Base-by-base conservation (phyloP, 2,113 vertebrate species). In the Leiothrix lutea region DNA sequence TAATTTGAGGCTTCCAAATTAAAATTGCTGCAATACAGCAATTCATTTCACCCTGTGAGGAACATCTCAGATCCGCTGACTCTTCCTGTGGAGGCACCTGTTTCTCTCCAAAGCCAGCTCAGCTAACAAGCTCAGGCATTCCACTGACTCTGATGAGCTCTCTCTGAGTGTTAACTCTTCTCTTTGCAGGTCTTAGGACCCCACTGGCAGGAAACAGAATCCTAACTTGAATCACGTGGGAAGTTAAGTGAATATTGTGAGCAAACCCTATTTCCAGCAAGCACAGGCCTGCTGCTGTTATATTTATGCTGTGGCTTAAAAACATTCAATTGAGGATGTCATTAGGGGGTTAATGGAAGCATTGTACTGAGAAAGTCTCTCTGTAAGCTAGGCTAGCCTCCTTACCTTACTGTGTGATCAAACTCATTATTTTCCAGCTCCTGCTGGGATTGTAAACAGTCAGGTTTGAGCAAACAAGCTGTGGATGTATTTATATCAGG, bases 1-100 rank as follows among this genome's bases (percentile, higher is more conserved):
- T 96, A 97, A 97, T 96, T 93, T 92, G 64, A 96, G 86, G 67
- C 83, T 96, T 92, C 91, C 72, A 93, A 96, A 95, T 97, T 96
- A 94, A 96, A 97, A 95, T 92, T 93, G 65, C 94, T 88, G 94
- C 92, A 95, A 78, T 91, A 92, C 88, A 96, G 94, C 92, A 94
- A 97, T 95, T 94, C 94, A 96, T 94, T 96, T 94, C 94, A 70
- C 95, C 91, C 94, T 78, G 81, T 64, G 91, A 93, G 96, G 92
- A 92, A 78, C 90, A 67, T 92, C 75, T 80, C 33, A 92, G 94
- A 96, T 95, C 92, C 28, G 60, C 95, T 96, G 96, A 92, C 92
- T 95, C 86, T 93, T 95, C 94, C 94, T 92, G 88, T 60, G 60
- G 88, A 91, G 72, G 91, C 96, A 97, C 92, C 94, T 95, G 91